phyloP scores from a whole-genome alignment of 2,797 vertebrate genomes.

The Anableps anableps region DNA sequence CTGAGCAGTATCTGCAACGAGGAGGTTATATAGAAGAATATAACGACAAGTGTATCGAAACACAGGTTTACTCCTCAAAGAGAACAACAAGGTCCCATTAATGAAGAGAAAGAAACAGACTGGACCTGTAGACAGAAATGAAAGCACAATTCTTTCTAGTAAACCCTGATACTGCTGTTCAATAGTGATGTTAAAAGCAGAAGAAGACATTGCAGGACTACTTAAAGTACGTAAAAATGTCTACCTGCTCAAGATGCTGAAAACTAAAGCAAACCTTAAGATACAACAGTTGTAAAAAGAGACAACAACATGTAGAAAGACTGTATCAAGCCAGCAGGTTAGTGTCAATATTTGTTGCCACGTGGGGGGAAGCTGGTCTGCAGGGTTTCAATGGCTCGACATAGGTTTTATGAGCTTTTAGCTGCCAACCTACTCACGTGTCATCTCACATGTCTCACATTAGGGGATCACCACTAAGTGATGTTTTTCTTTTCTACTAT shows the following conservation, averaged over 20 bases:
- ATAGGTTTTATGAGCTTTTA: slow-evolving; percentile 3
- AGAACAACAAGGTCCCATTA: slow-evolving; percentile 47
- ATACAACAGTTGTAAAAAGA: not conserved
- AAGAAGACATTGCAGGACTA: not conserved
- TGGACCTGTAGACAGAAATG: slow-evolving; percentile 1
- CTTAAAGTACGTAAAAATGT: not conserved
- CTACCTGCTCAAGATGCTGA: not conserved
- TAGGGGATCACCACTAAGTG: not conserved
- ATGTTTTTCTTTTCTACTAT: not conserved
- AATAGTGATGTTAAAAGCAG: not conserved
- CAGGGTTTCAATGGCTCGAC: not conserved
- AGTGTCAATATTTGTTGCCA: not conserved
- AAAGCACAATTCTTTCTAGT: not conserved
- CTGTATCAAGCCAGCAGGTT: not conserved
- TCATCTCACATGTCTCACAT: not conserved
- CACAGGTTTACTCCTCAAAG: slow-evolving; percentile 46
- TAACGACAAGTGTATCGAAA: slow-evolving; percentile 43
- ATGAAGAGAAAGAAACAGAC: slow-evolving; percentile 15
- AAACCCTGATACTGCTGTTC: not conserved
- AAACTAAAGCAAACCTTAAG: not conserved
- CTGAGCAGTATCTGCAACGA: slow-evolving; percentile 63
- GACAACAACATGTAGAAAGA: not conserved
- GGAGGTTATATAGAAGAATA: slow-evolving; percentile 46
- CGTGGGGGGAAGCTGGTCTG: not conserved
- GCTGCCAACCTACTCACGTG: not conserved